These are phyloP conservation scores for Guaruba guarouba DNA, from an alignment of 2,113 vertebrate species.

Conservation along the genomic window DNA sequence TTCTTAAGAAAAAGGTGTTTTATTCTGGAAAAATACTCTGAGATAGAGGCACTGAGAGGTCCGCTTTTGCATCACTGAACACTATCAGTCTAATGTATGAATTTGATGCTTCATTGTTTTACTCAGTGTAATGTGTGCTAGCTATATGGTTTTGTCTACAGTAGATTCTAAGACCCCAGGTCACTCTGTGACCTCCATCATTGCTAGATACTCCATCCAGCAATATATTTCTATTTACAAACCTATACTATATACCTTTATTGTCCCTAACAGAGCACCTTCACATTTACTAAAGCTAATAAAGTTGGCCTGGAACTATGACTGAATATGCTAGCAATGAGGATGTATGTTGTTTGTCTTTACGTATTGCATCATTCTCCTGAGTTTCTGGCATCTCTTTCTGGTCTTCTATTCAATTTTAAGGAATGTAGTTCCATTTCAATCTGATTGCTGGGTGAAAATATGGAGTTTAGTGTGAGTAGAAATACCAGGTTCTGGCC, in stretches of 20 bases:
- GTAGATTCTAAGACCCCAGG: neutral
- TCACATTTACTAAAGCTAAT: neutral
- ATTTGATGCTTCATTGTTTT: neutral
- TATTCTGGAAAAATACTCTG: neutral
- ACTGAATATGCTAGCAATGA: neutral
- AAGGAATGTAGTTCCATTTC: neutral
- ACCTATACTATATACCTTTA: neutral
- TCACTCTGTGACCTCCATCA: neutral
- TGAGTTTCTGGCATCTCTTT: neutral
- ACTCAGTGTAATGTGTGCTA: neutral
- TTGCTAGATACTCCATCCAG: neutral
- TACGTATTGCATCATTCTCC: neutral
- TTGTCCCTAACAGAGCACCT: neutral
- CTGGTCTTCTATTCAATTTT: neutral
- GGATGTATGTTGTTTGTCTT: neutral
- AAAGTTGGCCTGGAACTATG: neutral
- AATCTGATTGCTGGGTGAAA: neutral
- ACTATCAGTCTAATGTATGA: neutral
- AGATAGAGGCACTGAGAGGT: neutral
- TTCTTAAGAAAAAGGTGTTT: neutral
- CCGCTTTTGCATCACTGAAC: neutral
- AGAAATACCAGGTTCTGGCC: neutral
- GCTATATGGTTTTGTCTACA: neutral
- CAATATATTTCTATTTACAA: neutral
- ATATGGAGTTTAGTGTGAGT: neutral